A percentile compares a stretch with the other conserved stretches of the same genome.
These are phyloP conservation scores for Muricea muricata DNA, from an alignment of 92 coral and sea anemone genomes.

Conservation along the genomic window DNA sequence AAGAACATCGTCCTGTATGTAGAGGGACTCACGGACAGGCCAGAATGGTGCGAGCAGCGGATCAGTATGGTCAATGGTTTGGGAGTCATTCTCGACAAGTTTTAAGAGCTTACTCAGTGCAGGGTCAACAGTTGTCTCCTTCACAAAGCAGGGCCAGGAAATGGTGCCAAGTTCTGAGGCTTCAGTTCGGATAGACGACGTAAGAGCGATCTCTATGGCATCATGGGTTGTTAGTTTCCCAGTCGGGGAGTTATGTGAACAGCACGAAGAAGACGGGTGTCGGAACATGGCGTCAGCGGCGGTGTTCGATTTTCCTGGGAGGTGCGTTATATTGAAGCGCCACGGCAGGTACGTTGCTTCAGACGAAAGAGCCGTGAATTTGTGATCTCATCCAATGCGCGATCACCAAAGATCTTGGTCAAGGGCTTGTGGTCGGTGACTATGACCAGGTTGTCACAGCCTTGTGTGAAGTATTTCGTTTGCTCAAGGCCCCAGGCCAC, in stretches of 20 bases:
- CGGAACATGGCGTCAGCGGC: slow-evolving; percentile 44
- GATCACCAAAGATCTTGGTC: slow-evolving; percentile 51
- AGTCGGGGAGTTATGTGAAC: too few relatives aligned
- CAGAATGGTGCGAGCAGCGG: slow-evolving; percentile 15
- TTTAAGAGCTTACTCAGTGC: slow-evolving; percentile 42
- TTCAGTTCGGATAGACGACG: slow-evolving; percentile 37
- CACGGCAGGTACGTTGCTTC: slow-evolving; percentile 47
- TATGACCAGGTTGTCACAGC: slow-evolving; percentile 27
- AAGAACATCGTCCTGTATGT: slow-evolving; percentile 59
- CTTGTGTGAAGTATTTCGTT: slow-evolving; percentile 71
- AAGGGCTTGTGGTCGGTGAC: slow-evolving; percentile 60
- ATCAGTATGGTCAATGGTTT: slow-evolving; percentile 28
- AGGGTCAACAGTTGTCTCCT: slow-evolving; percentile 62
- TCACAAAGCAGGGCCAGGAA: slow-evolving; percentile 70
- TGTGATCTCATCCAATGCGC: slow-evolving; percentile 42
- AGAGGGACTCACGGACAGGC: slow-evolving; percentile 64
- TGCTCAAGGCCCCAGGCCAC: slow-evolving; percentile 78
- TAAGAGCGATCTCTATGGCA: slow-evolving; percentile 35
- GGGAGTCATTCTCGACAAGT: slow-evolving; percentile 56
- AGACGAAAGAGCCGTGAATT: slow-evolving; percentile 59
- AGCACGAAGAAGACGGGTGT: slow-evolving; percentile 28
- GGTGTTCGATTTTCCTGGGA: slow-evolving; percentile 50
- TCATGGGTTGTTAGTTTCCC: neutral
- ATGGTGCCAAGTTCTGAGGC: slow-evolving; percentile 38
- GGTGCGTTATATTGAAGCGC: slow-evolving; percentile 40